Percentiles rank a stretch among this genome's conserved stretches.
Evolutionary conservation across 2,888 invertebrate species (phyloP).

Genomic region (Diaperis boleti): DNA sequence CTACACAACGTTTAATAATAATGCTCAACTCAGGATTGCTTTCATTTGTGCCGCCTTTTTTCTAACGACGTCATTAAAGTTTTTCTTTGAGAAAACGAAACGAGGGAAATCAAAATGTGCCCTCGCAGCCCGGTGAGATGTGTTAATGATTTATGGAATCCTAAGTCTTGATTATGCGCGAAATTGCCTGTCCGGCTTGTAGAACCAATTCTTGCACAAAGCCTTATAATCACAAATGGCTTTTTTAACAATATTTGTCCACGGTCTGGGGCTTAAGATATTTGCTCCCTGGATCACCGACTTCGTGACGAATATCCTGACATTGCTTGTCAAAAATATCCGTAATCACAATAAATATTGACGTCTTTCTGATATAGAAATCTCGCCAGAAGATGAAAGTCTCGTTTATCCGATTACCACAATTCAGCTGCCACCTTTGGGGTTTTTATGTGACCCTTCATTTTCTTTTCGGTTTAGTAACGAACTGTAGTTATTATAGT

Average conservation of each 20-base stretch:
- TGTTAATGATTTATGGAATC: slow-evolving; percentile 18
- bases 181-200: not conserved
- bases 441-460: not conserved
- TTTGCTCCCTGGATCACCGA: not conserved
- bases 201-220: not conserved
- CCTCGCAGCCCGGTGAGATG: not conserved
- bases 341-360: slow-evolving; percentile 33
- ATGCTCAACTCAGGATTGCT: slow-evolving; percentile 19
- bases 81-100: slow-evolving; percentile 17
- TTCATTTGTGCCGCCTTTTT: slow-evolving; percentile 25
- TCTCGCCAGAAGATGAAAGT: slow-evolving; percentile 15
- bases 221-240: too few relatives aligned
- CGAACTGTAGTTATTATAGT: too few relatives aligned
- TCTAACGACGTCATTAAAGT: slow-evolving; percentile 32
- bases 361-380: slow-evolving; percentile 22
- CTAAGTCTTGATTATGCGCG: not conserved
- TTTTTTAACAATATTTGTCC: too few relatives aligned
- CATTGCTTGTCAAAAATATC: slow-evolving; percentile 29
- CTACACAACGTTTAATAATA: slow-evolving; percentile 24
- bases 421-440: slow-evolving; percentile 1
- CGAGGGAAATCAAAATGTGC: slow-evolving; percentile 15
- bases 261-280: too few relatives aligned
- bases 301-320: slow-evolving; percentile 15
- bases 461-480: not conserved
- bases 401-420: slow-evolving; percentile 28